phyloP scores from a whole-genome alignment of 2,888 invertebrate genomes.

The Zaprionus obscuricornis region DNA sequence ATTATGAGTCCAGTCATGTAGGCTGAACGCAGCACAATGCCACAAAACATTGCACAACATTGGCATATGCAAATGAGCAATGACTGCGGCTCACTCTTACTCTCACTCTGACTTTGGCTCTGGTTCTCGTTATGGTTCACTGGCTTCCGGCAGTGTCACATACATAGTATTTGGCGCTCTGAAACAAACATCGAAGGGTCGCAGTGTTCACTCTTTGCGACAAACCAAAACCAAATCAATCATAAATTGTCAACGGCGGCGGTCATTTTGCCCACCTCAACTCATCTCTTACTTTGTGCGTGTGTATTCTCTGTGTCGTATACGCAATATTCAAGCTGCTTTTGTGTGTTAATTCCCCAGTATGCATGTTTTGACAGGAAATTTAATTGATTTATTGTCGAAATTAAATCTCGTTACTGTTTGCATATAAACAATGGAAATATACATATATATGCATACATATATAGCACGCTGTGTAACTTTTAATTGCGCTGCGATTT shows the following conservation, averaged over 20 bases:
- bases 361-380: constrained; percentile 26
- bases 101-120: too few species aligned
- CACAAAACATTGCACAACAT: constrained; percentile 41
- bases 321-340: constrained; percentile 39
- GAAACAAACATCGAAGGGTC: constrained; percentile 25
- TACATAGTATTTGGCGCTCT: background rate
- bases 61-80: constrained; percentile 68
- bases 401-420: constrained; percentile 51
- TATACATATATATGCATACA: constrained; percentile 5
- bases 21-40: constrained; percentile 18
- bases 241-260: constrained; percentile 65
- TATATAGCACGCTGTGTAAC: too few species aligned
- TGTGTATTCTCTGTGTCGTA: constrained; percentile 20
- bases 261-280: background rate
- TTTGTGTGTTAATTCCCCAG: constrained; percentile 30
- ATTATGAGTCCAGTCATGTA: constrained; percentile 43
- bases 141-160: constrained; percentile 4
- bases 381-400: constrained; percentile 60
- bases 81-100: constrained; percentile 26
- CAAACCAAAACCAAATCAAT: constrained; percentile 63
- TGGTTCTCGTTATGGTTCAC: constrained; percentile 9
- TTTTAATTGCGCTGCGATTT: too few species aligned
- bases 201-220: constrained; percentile 18
- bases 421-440: constrained; percentile 10
- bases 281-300: background rate